Evolutionary conservation across 2,797 vertebrate genomes (phyloP).

Genomic region (Sebastes taczanowskii): DNA sequence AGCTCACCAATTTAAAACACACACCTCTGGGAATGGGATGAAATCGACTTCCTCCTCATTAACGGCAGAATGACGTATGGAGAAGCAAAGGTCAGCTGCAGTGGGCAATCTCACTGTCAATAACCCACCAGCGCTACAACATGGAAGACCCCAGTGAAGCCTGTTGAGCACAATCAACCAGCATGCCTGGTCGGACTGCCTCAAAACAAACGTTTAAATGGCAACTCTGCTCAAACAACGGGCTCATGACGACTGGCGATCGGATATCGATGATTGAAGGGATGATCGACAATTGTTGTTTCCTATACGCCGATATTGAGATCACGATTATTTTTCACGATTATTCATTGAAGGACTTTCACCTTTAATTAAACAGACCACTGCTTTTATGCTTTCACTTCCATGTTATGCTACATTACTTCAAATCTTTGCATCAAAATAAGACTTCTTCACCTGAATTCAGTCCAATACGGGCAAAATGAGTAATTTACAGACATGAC

Average conservation of each 20-base stretch:
- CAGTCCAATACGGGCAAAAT: too few relatives aligned
- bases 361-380: too few relatives aligned
- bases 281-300: background rate
- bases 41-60: slow-evolving; percentile 53
- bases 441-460: too few relatives aligned
- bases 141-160: background rate
- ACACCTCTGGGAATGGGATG: background rate
- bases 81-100: slow-evolving; percentile 57
- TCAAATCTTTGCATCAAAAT: too few relatives aligned
- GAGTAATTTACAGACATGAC: too few relatives aligned
- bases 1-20: slow-evolving; percentile 9
- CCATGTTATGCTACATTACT: background rate
- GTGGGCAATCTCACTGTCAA: slow-evolving; percentile 48
- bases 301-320: background rate
- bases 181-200: background rate
- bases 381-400: too few relatives aligned
- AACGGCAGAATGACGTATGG: slow-evolving; percentile 37
- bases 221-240: background rate
- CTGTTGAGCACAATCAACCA: slow-evolving; percentile 13
- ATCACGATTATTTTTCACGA: background rate
- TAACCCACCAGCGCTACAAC: background rate
- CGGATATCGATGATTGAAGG: background rate
- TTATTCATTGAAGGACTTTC: too few relatives aligned
- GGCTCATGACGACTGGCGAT: background rate
- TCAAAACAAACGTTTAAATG: background rate